These are phyloP conservation scores for Lepidurus couesii DNA, from an alignment of 1,140 invertebrate species.

Conservation along the genomic window DNA sequence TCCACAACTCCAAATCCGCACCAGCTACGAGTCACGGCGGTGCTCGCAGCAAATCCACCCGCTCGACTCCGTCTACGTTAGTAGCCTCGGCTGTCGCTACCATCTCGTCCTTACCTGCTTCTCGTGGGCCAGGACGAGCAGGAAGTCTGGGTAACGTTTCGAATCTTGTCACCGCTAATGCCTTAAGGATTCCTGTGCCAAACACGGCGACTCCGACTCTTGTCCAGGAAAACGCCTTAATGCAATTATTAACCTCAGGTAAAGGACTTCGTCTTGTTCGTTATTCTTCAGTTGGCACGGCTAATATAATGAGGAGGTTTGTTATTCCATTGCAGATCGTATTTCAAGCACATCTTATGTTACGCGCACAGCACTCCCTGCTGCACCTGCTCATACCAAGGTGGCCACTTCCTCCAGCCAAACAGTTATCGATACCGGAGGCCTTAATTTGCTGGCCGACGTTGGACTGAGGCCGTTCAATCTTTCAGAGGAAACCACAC, in stretches of 20 bases:
- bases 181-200: slow-evolving; percentile 6
- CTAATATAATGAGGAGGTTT: neutral
- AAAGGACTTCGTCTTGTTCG: neutral
- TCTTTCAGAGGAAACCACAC: slow-evolving; percentile 7
- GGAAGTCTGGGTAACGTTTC: neutral
- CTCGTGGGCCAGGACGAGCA: neutral
- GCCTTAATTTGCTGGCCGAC: slow-evolving; percentile 20
- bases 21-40: neutral
- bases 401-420: neutral
- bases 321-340: neutral
- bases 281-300: neutral
- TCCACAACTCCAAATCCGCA: neutral
- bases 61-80: neutral
- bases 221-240: neutral
- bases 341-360: slow-evolving; percentile 20
- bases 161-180: neutral
- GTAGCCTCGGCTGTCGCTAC: neutral
- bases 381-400: slow-evolving; percentile 32
- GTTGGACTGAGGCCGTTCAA: slow-evolving; percentile 1
- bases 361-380: neutral
- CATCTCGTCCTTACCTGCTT: neutral
- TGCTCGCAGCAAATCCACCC: neutral
- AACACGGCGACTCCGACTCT: neutral
- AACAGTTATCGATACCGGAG: neutral
- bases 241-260: neutral